These are phyloP conservation scores for Poecilia latipinna DNA, from an alignment of 2,113 vertebrate genomes.

Conservation along the genomic window DNA sequence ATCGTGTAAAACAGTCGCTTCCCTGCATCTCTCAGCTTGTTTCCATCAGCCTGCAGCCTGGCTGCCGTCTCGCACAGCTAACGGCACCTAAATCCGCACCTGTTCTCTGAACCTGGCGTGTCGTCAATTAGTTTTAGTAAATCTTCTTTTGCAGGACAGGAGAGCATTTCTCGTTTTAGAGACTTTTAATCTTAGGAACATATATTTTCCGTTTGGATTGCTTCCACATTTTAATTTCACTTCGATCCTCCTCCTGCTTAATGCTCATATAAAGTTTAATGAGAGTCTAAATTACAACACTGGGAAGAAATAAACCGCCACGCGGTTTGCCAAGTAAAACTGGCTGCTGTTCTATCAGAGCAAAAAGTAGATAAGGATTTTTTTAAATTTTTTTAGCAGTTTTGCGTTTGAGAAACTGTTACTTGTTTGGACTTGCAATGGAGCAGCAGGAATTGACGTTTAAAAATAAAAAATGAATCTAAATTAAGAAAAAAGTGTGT, in stretches of 20 bases:
- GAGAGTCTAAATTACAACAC: background rate
- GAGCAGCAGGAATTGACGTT: too few species aligned
- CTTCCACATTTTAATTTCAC: background rate
- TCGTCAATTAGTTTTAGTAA: conserved; percentile 14
- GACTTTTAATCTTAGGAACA: background rate
- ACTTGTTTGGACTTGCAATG: too few species aligned
- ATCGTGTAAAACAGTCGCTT: conserved; percentile 19
- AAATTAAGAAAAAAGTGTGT: too few species aligned
- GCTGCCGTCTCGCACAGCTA: conserved; percentile 54
- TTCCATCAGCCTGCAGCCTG: conserved; percentile 16
- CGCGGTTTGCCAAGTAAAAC: too few species aligned
- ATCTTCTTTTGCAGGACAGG: background rate
- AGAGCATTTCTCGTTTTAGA: background rate
- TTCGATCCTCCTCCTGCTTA: background rate
- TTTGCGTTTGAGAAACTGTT: too few species aligned
- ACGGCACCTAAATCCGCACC: conserved; percentile 36
- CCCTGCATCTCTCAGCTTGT: conserved; percentile 17
- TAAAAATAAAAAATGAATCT: too few species aligned
- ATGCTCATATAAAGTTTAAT: background rate
- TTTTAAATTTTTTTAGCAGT: too few species aligned
- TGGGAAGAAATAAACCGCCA: too few species aligned
- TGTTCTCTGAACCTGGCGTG: conserved; percentile 27
- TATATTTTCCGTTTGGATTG: background rate
- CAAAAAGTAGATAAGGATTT: too few species aligned
- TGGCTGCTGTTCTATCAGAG: too few species aligned